Evolutionary conservation across 2,113 vertebrate species (phyloP).

Genomic region (Morone saxatilis): DNA sequence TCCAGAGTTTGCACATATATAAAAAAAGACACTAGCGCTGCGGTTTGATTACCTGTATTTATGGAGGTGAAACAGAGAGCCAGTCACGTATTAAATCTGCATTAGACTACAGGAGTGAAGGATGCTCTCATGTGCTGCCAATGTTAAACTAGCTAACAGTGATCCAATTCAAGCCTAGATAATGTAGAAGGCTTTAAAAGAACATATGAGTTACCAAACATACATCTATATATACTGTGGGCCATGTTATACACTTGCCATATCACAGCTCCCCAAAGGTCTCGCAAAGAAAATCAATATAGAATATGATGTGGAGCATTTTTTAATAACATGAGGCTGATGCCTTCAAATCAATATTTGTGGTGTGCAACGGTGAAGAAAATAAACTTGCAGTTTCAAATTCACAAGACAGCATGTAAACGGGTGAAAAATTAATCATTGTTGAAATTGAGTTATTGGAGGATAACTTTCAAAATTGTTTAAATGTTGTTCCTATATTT

Average conservation of each 20-base stretch:
- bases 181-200: constrained; percentile 10
- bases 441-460: too few relatives aligned
- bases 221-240: constrained; percentile 21
- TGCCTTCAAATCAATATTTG: constrained; percentile 69
- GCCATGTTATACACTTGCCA: constrained; percentile 13
- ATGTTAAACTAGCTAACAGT: not conserved
- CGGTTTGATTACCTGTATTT: constrained; percentile 22
- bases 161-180: not conserved
- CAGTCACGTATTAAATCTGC: not conserved
- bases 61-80: not conserved
- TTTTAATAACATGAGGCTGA: constrained; percentile 63
- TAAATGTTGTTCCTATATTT: too few relatives aligned
- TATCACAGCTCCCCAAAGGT: constrained; percentile 33
- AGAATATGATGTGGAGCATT: constrained; percentile 66
- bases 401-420: not conserved
- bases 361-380: constrained; percentile 39
- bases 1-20: constrained; percentile 18
- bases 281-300: constrained; percentile 72
- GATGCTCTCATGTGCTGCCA: not conserved
- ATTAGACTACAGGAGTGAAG: not conserved
- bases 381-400: constrained; percentile 49
- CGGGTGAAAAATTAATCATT: not conserved
- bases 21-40: not conserved
- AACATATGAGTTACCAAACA: constrained; percentile 9
- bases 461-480: not conserved